Conservation (phyloP, 2,113 vertebrate genomes). For the Leiothrix lutea region DNA sequence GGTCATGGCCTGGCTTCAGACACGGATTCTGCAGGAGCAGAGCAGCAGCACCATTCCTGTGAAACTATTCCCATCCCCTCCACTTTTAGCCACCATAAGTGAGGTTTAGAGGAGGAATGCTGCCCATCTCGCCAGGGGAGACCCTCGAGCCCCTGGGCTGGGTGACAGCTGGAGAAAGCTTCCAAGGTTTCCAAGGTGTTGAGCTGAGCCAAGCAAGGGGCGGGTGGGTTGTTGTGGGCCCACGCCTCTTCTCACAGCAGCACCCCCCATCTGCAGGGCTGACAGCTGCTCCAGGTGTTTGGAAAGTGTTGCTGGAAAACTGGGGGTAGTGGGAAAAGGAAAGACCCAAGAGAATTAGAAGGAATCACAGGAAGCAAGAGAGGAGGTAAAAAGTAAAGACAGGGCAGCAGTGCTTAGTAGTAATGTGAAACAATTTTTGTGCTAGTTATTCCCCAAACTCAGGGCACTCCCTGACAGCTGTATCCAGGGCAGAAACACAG, state of each 20-base stretch:
- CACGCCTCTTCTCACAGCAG: not conserved
- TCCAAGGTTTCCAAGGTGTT: not conserved
- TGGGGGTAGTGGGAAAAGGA: not conserved
- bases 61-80: not conserved
- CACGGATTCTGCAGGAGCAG: not conserved
- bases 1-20: not conserved
- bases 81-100: accelerated
- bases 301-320: accelerated
- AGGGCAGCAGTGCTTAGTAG: not conserved
- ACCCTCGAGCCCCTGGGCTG: accelerated
- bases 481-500: not conserved
- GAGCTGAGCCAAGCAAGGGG: not conserved
- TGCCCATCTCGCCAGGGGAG: not conserved
- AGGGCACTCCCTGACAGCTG: accelerated
- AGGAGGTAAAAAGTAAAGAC: not conserved
- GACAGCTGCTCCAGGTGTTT: not conserved
- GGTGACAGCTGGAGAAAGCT: not conserved
- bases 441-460: not conserved
- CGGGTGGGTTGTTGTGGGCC: accelerated
- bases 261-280: not conserved
- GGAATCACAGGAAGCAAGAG: not conserved
- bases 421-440: not conserved
- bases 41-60: not conserved
- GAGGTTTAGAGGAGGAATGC: not conserved
- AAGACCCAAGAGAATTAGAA: not conserved